Percentiles rank a stretch among this genome's conserved stretches.
Evolutionary conservation across 2,113 vertebrate genomes (phyloP).

Genomic region (Alethe diademata): DNA sequence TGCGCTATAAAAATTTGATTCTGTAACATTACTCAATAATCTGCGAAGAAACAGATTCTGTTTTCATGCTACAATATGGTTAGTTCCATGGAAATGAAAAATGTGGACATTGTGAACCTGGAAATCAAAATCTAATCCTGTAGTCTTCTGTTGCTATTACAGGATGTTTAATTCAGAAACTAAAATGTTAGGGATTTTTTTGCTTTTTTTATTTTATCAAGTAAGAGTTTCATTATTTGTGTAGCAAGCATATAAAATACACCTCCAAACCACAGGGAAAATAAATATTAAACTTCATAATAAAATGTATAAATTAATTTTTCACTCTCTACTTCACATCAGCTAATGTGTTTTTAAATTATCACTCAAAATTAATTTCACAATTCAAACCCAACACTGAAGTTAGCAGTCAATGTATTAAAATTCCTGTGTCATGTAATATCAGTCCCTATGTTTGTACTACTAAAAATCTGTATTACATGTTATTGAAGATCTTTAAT

Average conservation of each 20-base stretch:
- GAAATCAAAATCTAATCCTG: neutral
- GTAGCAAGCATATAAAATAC: neutral
- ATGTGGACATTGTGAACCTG: neutral
- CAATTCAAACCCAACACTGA: neutral
- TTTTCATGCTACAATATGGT: neutral
- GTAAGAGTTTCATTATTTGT: neutral
- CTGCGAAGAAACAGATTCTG: neutral
- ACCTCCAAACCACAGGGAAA: neutral
- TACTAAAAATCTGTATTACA: neutral
- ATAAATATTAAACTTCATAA: neutral
- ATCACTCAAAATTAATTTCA: neutral
- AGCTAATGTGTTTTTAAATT: neutral
- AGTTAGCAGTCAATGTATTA: neutral
- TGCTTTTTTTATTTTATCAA: neutral
- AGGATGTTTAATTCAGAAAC: neutral
- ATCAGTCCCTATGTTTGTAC: neutral
- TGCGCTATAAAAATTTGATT: neutral
- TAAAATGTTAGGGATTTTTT: neutral
- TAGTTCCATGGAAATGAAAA: neutral
- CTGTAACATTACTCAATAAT: neutral
- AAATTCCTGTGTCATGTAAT: neutral
- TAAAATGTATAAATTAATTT: neutral
- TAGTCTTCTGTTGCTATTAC: neutral
- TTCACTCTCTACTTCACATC: neutral
- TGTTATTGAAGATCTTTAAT: neutral